Percentiles rank a stretch among this genome's conserved stretches.
Evolutionary conservation across 2,888 invertebrate species (phyloP).

Genomic region (Timema podura): DNA sequence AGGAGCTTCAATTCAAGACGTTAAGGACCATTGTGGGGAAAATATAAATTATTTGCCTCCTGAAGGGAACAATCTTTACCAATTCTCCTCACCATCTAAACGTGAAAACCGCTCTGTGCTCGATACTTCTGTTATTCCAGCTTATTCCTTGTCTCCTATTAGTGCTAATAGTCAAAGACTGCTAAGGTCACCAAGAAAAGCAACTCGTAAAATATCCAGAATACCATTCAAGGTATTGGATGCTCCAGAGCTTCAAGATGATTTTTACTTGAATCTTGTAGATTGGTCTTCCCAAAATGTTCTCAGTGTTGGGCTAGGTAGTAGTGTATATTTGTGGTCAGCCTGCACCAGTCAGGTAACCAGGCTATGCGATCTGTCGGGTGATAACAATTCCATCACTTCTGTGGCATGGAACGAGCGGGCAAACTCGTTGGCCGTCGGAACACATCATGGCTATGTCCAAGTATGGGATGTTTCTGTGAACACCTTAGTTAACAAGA

Average conservation of each 20-base stretch:
- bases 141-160: conserved; percentile 88
- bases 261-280: conserved; percentile 97
- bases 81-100: too few relatives aligned
- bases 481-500: conserved; percentile 81
- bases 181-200: conserved; percentile 89
- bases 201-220: conserved; percentile 94
- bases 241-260: conserved; percentile 96
- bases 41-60: conserved; percentile 56
- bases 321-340: conserved; percentile 98
- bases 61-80: conserved; percentile 54
- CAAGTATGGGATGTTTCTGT: conserved; percentile 97
- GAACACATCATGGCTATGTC: conserved; percentile 93
- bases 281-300: conserved; percentile 99
- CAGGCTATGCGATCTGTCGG: conserved; percentile 88
- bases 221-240: conserved; percentile 96
- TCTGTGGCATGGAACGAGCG: conserved; percentile 99
- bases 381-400: conserved; percentile 91
- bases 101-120: too few relatives aligned
- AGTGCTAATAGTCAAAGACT: conserved; percentile 93
- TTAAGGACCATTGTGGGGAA: conserved; percentile 52
- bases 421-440: conserved; percentile 88
- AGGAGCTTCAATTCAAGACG: conserved; percentile 80
- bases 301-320: conserved; percentile 93
- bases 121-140: too few relatives aligned
- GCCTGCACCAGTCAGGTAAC: conserved; percentile 98